Base-by-base conservation (phyloP, 2,113 vertebrate genomes). In the Phylloscopus trochilus region DNA sequence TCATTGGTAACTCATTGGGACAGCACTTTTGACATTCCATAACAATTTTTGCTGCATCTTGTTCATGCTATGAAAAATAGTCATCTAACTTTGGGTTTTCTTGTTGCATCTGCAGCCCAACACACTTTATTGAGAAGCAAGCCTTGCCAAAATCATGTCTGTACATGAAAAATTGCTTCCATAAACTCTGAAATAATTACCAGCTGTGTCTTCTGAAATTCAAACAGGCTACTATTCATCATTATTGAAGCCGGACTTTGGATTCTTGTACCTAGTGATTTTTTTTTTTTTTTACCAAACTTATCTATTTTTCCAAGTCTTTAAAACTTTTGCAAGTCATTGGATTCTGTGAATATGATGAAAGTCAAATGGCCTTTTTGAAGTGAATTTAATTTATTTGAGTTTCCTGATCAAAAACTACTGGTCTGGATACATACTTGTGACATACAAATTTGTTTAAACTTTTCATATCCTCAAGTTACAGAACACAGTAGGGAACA, bases 131-230 rank as follows among this genome's bases (percentile, higher is more conserved):
- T 79, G 91, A 89, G 91, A 76, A 89, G 35, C 10, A 30, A 91
- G 62, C n/a, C 69, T 87, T 93, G 94, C 95, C 96, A 97, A 93
- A 83, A 89, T 1, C 80, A 93, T 97, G 95, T 90, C 91, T 91
- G 60, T 91, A 79, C 58, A 79, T 95, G 94, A 97, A 93, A 93
- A 95, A 96, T 93, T 60, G 74, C 83, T 94, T 95, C 94, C 89
- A 95, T 92, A 89, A 89, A 95, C 66, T 89, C 74, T 96, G 74
- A 95, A 97, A 95, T 96, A 97, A 97, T 96, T 96, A 89, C 95
- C 95, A 97, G 73, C 96, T 97, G 94, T 84, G 83, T 92, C 74
- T 93, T 90, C 83, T 95, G 77, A 93, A 93, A 92, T 87, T 83
- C 39, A 6, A 60, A 67, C 41, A 84, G 81, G 60, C 69, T 83